phyloP scores from a whole-genome alignment of 2,797 vertebrate genomes.

The Lutra lutra region DNA sequence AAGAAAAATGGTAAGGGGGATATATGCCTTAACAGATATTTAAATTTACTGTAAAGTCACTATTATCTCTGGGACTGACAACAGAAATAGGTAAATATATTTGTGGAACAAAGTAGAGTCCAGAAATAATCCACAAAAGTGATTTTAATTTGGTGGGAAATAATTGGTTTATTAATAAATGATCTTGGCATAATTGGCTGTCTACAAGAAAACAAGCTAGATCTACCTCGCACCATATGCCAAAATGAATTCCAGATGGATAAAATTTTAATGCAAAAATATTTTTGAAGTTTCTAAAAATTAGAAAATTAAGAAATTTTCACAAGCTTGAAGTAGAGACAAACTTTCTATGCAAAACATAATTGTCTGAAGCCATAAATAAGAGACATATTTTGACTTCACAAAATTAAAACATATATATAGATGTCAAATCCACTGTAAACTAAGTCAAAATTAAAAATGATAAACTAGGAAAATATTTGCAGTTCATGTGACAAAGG shows the following conservation, averaged over 20 bases:
- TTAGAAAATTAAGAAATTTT: slow-evolving; percentile 49
- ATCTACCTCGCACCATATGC: slow-evolving; percentile 44
- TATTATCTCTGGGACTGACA: neutral
- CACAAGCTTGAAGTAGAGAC: neutral
- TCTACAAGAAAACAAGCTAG: slow-evolving; percentile 60
- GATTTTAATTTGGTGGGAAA: slow-evolving; percentile 45
- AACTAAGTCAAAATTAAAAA: slow-evolving; percentile 53
- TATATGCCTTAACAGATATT: neutral
- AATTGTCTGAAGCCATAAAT: neutral
- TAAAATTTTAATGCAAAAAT: slow-evolving; percentile 56
- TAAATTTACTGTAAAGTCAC: slow-evolving; percentile 7
- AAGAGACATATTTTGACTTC: slow-evolving; percentile 4
- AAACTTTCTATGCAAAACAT: neutral
- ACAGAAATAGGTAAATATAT: neutral
- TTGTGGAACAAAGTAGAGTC: neutral
- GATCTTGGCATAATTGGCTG: slow-evolving; percentile 6
- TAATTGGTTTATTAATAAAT: slow-evolving; percentile 64
- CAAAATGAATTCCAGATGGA: slow-evolving; percentile 70
- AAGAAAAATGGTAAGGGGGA: neutral
- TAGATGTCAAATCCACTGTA: neutral
- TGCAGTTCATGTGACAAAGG: neutral
- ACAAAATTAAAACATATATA: slow-evolving; percentile 22
- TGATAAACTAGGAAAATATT: neutral
- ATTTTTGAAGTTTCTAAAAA: slow-evolving; percentile 58
- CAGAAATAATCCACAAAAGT: slow-evolving; percentile 37